Percentiles rank a stretch among this genome's conserved stretches.
phyloP scores from a whole-genome alignment of 2,888 invertebrate genomes.

The Linnaemya vulpina region DNA sequence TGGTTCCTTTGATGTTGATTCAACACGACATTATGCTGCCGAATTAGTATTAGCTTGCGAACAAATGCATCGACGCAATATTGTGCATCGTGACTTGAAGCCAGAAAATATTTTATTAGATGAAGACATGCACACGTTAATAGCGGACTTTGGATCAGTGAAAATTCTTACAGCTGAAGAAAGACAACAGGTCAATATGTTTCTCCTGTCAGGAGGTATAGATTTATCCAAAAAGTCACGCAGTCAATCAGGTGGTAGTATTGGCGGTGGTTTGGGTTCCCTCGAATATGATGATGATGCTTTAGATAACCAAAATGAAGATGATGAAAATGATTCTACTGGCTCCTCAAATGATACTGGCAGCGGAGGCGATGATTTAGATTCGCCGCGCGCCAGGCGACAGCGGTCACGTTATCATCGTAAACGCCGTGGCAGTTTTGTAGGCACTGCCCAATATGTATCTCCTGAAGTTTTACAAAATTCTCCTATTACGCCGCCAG shows the following conservation, averaged over 20 bases:
- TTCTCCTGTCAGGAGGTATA: conserved; percentile 69
- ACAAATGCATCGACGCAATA: conserved; percentile 92
- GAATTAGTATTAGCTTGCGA: conserved; percentile 96
- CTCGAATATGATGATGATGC: conserved; percentile 51
- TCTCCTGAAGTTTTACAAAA: conserved; percentile 97
- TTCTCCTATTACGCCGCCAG: conserved; percentile 89
- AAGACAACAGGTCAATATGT: conserved; percentile 72
- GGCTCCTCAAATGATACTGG: conserved; percentile 69
- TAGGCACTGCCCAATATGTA: conserved; percentile 99
- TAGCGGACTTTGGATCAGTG: conserved; percentile 98
- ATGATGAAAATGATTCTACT: conserved; percentile 64
- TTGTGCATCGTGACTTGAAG: conserved; percentile 98
- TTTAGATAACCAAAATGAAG: conserved; percentile 57
- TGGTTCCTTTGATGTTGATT: conserved; percentile 93
- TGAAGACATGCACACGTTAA: conserved; percentile 97
- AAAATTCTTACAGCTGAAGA: conserved; percentile 87
- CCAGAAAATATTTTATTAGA: conserved; percentile 98
- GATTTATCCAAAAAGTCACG: conserved; percentile 65
- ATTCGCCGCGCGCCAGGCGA: conserved; percentile 73
- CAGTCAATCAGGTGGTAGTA: conserved; percentile 66
- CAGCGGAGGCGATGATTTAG: conserved; percentile 73
- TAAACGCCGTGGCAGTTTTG: conserved; percentile 91
- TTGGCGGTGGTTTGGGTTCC: conserved; percentile 25
- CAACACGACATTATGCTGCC: conserved; percentile 96
- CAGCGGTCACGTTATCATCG: conserved; percentile 71